These are phyloP conservation scores for Clarias platycephalus DNA, from an alignment of 2,797 vertebrate genomes.

Conservation along the genomic window DNA sequence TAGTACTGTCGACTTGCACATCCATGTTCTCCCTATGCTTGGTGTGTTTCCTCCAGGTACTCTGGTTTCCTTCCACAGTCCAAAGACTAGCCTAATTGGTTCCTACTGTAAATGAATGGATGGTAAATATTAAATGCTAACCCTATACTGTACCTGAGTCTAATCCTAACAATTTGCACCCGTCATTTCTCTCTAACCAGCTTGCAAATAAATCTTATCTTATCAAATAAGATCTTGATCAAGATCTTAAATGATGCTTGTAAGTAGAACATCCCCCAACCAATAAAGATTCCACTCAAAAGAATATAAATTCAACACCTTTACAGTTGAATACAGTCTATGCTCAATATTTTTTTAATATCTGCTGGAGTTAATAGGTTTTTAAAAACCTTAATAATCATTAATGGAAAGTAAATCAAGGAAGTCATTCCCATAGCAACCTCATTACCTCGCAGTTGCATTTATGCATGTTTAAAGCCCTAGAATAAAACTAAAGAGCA, in stretches of 20 bases:
- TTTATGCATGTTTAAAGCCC: constrained; percentile 10
- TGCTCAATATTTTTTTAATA: neutral
- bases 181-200: neutral
- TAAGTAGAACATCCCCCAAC: neutral
- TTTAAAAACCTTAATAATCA: neutral
- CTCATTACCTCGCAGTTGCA: constrained; percentile 15
- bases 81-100: too few relatives aligned
- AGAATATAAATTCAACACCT: neutral
- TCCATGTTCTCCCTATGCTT: too few relatives aligned
- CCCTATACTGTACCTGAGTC: neutral
- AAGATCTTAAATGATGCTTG: neutral
- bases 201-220: neutral
- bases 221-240: neutral
- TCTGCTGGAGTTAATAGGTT: neutral
- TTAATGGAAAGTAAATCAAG: neutral
- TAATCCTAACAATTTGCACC: neutral
- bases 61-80: too few relatives aligned
- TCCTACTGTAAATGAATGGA: too few relatives aligned
- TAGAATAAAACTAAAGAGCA: constrained; percentile 12
- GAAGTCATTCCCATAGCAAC: constrained; percentile 24
- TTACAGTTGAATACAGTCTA: neutral
- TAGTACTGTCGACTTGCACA: too few relatives aligned
- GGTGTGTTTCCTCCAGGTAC: too few relatives aligned
- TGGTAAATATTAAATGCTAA: neutral
- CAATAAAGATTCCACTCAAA: neutral